Evolutionary conservation across 2,113 vertebrate species (phyloP), one percentile per base, ranked within the genome.

Genomic region (Sinocyclocheilus maitianheensis): DNA sequence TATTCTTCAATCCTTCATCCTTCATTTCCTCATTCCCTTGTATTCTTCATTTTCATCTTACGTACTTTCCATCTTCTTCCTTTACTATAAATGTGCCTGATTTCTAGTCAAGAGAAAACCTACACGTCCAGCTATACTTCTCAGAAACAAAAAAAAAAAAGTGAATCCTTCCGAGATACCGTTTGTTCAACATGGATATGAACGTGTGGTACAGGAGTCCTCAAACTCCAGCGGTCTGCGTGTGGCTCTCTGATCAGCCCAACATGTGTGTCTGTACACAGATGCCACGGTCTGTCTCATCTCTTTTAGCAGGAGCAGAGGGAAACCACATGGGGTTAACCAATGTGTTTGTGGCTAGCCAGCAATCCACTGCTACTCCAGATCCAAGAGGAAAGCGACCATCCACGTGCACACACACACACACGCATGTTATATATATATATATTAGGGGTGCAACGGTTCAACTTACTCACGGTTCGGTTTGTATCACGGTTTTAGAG

Each of bases 251-350:
- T 55, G 24, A 63, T 9, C 80, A 43, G 24, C 8, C 55, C 69
- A 72, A 76, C 74, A 72, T 14, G 62, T 67, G 30, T 34, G 30
- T 34, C n/a, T 67, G 69, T 46, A 22, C 14, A 75, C 26, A 76
- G 20, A 81, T 65, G 79, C 79, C 40, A 65, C 8, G 40, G n/a
- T 24, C 60, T 9, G 40, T 3, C 18, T 51, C 82, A n/a, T 5
- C 18, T 51, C 82, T 46, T 84, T 10, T 34, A 55, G 63, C 65
- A 46, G 14, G 40, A 65, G 65, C 78, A 72, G 78, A 88, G 84
- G 34, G 43, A 30, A 76, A 76, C 69, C 77, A 85, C 83, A 84
- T 84, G n/a, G 82, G 55, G 22, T 43, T 62, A 80, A 84, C 22
- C 83, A 55, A 9, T 46, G 62, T 30, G 77, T 75, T 43, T 76